A percentile compares a stretch with the other conserved stretches of the same genome.
Evolutionary conservation across 2,888 invertebrate species (phyloP).

Genomic region (Boloria euphrosyne): DNA sequence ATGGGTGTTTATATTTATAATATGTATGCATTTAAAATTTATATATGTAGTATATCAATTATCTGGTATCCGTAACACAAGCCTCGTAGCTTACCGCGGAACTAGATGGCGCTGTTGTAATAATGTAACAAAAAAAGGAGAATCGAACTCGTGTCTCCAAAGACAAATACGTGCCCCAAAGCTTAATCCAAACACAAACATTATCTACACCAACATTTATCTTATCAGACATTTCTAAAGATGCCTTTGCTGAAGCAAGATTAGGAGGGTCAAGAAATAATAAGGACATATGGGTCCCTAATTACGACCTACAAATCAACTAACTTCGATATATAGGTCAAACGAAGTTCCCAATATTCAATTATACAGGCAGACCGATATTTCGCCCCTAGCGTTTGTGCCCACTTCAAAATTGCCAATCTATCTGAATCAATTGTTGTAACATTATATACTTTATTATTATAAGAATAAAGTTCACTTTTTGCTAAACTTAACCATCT

Average conservation of each 20-base stretch:
- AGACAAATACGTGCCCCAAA: background rate
- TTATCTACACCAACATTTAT: slow-evolving; percentile 10
- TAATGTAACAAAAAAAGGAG: too few relatives aligned
- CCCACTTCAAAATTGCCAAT: slow-evolving; percentile 67
- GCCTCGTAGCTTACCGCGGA: too few relatives aligned
- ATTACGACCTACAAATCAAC: slow-evolving; percentile 49
- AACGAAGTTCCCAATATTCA: slow-evolving; percentile 64
- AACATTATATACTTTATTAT: slow-evolving; percentile 42
- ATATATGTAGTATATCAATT: too few relatives aligned
- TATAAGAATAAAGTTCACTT: slow-evolving; percentile 40
- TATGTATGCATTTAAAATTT: too few relatives aligned
- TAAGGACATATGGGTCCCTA: slow-evolving; percentile 38
- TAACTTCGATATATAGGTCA: slow-evolving; percentile 58
- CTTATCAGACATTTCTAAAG: slow-evolving; percentile 10
- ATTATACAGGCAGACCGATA: slow-evolving; percentile 70
- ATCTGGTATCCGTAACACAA: too few relatives aligned
- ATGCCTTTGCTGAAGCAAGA: slow-evolving; percentile 29
- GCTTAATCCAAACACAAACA: slow-evolving; percentile 4
- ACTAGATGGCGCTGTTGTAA: too few relatives aligned
- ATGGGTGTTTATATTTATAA: too few relatives aligned
- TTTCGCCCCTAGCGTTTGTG: slow-evolving; percentile 61
- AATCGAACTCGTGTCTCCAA: background rate
- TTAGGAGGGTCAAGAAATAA: slow-evolving; percentile 34
- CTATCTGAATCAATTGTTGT: slow-evolving; percentile 38
- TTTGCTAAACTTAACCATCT: slow-evolving; percentile 40